Conservation (phyloP, 1,140 invertebrate genomes). For the Tetramorium parvispinum region DNA sequence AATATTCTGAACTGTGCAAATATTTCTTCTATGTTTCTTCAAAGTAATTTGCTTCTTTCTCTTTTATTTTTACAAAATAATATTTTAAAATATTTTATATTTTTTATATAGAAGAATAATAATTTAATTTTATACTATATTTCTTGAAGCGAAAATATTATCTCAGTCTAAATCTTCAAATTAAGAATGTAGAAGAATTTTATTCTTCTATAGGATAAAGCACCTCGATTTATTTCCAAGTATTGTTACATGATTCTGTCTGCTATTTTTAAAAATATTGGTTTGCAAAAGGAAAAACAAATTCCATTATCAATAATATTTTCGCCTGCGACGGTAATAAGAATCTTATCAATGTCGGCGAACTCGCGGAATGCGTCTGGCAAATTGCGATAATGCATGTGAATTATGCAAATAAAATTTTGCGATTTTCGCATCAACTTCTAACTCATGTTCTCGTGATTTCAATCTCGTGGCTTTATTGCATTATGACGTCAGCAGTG, state of each 20-base stretch:
- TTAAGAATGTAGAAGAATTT: not conserved
- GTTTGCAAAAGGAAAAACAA: not conserved
- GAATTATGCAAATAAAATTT: conserved; percentile 1
- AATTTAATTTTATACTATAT: too few relatives aligned
- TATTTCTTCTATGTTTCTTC: not conserved
- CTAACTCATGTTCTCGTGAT: not conserved
- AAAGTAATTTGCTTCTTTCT: not conserved
- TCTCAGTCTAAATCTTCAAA: not conserved
- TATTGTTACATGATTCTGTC: not conserved
- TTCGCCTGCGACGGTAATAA: not conserved
- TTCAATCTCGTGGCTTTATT: not conserved
- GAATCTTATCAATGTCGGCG: conserved; percentile 25
- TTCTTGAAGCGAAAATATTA: not conserved
- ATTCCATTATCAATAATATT: conserved; percentile 15
- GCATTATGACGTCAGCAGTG: not conserved
- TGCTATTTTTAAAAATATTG: not conserved
- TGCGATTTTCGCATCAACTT: not conserved
- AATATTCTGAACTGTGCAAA: not conserved
- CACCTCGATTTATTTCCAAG: not conserved
- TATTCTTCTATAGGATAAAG: not conserved
- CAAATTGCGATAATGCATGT: conserved; percentile 17
- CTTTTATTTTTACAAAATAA: not conserved
- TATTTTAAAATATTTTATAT: not conserved
- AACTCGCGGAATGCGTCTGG: conserved; percentile 5
- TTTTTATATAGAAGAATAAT: not conserved